Conservation (phyloP, 2,113 vertebrate genomes). For the Zapus hudsonius region DNA sequence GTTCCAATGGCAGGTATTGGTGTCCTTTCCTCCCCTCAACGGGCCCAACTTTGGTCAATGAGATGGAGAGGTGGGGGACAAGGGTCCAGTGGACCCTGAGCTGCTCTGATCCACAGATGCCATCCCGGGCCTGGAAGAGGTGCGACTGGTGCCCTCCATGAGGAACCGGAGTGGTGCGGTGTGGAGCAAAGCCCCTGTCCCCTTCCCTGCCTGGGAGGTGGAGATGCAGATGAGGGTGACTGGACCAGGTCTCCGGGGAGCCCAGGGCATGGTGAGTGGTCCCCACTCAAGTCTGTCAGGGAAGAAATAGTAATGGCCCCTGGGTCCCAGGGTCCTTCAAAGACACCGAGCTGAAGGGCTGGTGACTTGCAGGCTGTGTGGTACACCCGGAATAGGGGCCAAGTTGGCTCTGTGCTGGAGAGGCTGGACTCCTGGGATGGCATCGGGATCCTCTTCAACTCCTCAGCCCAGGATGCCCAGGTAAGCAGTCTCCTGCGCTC, state of each 20-base stretch:
- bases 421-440: conserved; percentile 47
- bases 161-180: conserved; percentile 59
- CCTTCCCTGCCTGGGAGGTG: conserved; percentile 78
- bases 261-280: conserved; percentile 78
- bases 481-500: conserved; percentile 26
- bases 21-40: no score
- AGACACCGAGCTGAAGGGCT: not conserved
- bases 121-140: conserved; percentile 65
- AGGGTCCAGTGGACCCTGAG: not conserved
- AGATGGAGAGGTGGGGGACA: not conserved
- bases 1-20: not conserved
- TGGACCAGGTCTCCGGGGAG: conserved; percentile 46
- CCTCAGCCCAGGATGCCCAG: conserved; percentile 31
- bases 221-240: conserved; percentile 75
- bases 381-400: conserved; percentile 63
- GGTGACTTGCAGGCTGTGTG: conserved; percentile 70
- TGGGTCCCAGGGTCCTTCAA: not conserved
- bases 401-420: conserved; percentile 24
- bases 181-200: conserved; percentile 67
- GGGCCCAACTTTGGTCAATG: not conserved
- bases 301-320: not conserved
- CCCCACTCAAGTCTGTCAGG: not conserved
- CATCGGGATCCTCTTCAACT: conserved; percentile 75
- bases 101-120: conserved; percentile 64
- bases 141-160: conserved; percentile 73